These are phyloP conservation scores for Anastrepha ludens DNA, from an alignment of 1,140 invertebrate species.

Conservation along the genomic window DNA sequence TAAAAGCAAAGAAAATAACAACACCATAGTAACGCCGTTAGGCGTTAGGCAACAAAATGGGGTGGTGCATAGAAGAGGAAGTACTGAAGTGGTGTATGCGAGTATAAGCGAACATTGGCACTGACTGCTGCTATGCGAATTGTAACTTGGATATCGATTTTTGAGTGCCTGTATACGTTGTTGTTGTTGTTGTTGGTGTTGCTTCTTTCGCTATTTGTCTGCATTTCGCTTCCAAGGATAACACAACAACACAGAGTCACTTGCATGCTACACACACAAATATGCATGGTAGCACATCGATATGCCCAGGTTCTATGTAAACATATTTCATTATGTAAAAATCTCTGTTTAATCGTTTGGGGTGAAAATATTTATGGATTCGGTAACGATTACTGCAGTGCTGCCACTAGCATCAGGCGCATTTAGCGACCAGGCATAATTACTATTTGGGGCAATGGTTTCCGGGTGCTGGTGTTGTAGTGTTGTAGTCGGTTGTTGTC, in stretches of 20 bases:
- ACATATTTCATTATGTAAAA: slow-evolving; percentile 24
- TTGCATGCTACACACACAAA: no score
- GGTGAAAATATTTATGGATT: slow-evolving; percentile 46
- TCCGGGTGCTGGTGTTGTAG: neutral
- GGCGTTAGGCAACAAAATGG: neutral
- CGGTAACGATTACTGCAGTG: slow-evolving; percentile 17
- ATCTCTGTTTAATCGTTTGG: slow-evolving; percentile 25
- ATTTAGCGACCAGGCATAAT: slow-evolving; percentile 8
- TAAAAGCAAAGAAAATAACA: neutral
- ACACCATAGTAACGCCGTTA: slow-evolving; percentile 36
- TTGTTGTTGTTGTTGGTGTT: neutral
- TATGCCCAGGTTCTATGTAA: neutral
- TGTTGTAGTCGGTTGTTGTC: neutral
- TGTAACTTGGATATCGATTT: slow-evolving; percentile 46
- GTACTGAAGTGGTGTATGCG: neutral
- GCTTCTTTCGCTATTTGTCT: slow-evolving; percentile 20
- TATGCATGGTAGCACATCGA: neutral
- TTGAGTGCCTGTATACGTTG: neutral
- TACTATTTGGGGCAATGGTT: neutral
- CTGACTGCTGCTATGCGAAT: slow-evolving; percentile 38
- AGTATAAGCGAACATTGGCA: neutral
- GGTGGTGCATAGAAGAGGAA: neutral
- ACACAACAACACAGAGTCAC: neutral
- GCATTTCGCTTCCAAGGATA: slow-evolving; percentile 33
- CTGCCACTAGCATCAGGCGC: neutral